Evolutionary conservation across 2,888 invertebrate genomes (phyloP).

Genomic region (Parnassius glacialis): DNA sequence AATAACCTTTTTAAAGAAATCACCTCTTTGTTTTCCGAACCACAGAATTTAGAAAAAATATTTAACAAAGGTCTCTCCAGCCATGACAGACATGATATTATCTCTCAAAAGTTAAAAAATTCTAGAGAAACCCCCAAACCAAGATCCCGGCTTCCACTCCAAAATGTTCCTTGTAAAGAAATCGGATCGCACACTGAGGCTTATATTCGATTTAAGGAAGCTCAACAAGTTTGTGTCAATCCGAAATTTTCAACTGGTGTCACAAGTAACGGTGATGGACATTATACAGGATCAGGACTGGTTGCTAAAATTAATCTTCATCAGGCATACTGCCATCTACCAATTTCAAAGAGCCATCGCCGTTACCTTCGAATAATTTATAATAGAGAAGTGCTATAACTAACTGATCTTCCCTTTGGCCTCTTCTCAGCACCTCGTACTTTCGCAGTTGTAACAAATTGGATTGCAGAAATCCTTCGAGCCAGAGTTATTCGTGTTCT

Average conservation of each 20-base stretch:
- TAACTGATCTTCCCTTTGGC: slow-evolving; percentile 32
- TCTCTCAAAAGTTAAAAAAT: too few relatives aligned
- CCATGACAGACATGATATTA: too few relatives aligned
- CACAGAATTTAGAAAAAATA: too few relatives aligned
- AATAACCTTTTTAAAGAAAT: background rate
- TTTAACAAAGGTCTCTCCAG: too few relatives aligned
- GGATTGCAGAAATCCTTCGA: slow-evolving; percentile 34
- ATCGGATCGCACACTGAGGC: slow-evolving; percentile 29
- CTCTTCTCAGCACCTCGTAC: slow-evolving; percentile 33
- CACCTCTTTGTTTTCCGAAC: background rate
- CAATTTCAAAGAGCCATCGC: slow-evolving; percentile 5
- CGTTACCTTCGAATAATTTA: background rate
- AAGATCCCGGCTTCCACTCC: background rate
- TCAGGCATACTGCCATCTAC: slow-evolving; percentile 27
- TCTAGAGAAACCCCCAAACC: background rate
- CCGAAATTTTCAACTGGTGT: slow-evolving; percentile 26
- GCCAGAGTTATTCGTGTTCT: slow-evolving; percentile 23
- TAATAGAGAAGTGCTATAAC: background rate
- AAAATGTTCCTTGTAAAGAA: slow-evolving; percentile 24
- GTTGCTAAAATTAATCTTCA: slow-evolving; percentile 26
- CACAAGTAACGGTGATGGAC: slow-evolving; percentile 10
- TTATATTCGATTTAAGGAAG: slow-evolving; percentile 33
- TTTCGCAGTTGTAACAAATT: slow-evolving; percentile 35
- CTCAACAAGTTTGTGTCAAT: slow-evolving; percentile 21
- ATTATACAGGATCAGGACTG: slow-evolving; percentile 16